A percentile compares a stretch with the other conserved stretches of the same genome.
Conservation (phyloP, 2,797 vertebrate genomes). For the Sebastes goodei region DNA sequence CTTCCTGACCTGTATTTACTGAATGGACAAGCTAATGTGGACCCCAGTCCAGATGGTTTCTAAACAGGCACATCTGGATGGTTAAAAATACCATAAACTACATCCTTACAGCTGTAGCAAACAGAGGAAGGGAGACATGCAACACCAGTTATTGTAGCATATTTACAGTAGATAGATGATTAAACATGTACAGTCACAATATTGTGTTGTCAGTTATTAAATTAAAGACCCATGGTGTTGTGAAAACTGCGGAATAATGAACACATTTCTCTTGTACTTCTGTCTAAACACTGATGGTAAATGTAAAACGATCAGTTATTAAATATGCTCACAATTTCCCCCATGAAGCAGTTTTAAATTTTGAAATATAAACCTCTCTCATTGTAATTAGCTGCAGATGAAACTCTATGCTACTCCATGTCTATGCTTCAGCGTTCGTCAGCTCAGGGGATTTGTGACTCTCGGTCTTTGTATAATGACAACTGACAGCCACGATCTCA, state of each 20-base stretch:
- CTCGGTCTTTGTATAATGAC: constrained; percentile 6
- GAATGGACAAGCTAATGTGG: constrained; percentile 10
- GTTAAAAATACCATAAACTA: constrained; percentile 20
- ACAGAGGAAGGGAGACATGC: constrained; percentile 28
- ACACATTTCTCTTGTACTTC: neutral
- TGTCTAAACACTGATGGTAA: constrained; percentile 9
- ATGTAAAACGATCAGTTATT: constrained; percentile 5
- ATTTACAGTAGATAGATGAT: constrained; percentile 28
- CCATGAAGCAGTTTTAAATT: neutral
- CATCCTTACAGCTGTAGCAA: constrained; percentile 35
- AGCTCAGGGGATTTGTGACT: constrained; percentile 1
- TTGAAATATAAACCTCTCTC: constrained; percentile 11
- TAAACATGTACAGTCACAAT: constrained; percentile 16
- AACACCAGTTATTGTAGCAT: constrained; percentile 32
- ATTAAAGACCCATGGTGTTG: neutral
- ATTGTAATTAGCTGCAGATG: constrained; percentile 15
- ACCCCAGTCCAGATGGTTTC: constrained; percentile 37
- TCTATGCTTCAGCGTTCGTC: neutral
- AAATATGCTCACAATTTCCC: constrained; percentile 16
- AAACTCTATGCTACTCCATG: neutral
- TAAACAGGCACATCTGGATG: constrained; percentile 52
- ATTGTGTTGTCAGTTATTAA: neutral
- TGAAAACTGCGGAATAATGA: constrained; percentile 11
- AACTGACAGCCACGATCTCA: constrained; percentile 14
- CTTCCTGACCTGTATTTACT: constrained; percentile 39